Evolutionary conservation across 2,113 vertebrate species (phyloP).

Genomic region (Clinocottus analis): DNA sequence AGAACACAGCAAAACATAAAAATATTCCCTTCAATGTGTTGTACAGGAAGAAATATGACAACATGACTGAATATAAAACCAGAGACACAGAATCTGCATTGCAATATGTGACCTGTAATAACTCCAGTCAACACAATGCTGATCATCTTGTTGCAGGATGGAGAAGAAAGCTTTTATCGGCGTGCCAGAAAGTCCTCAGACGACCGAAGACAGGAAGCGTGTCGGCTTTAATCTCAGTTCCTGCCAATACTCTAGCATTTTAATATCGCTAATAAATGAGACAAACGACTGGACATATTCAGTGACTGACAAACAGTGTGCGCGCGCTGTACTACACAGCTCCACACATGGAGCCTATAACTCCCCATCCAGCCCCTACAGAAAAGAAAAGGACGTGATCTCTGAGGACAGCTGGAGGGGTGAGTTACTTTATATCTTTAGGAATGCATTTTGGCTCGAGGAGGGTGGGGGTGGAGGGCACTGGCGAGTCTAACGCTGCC

Average conservation of each 20-base stretch:
- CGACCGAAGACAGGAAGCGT: not conserved
- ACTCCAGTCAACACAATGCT: not conserved
- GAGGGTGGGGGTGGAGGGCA: no score
- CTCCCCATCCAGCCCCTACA: slow-evolving; percentile 20
- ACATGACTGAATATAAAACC: not conserved
- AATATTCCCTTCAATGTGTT: not conserved
- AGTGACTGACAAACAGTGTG: slow-evolving; percentile 10
- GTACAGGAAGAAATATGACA: not conserved
- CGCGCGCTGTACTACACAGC: not conserved
- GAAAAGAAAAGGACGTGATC: slow-evolving; percentile 5
- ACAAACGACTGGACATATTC: not conserved
- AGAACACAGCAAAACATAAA: not conserved
- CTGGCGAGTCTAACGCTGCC: no score
- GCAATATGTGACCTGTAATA: not conserved
- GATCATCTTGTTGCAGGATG: not conserved
- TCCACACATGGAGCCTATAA: slow-evolving; percentile 68
- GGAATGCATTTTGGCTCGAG: no score
- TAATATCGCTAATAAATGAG: not conserved
- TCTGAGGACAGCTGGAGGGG: not conserved
- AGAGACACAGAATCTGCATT: not conserved
- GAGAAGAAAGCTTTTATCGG: not conserved
- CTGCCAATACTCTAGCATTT: slow-evolving; percentile 1
- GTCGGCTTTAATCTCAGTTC: not conserved
- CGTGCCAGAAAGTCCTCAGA: slow-evolving; percentile 10
- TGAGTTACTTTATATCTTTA: not conserved